phyloP scores from a whole-genome alignment of 2,888 invertebrate species.

The Minunthozetes semirufus region DNA sequence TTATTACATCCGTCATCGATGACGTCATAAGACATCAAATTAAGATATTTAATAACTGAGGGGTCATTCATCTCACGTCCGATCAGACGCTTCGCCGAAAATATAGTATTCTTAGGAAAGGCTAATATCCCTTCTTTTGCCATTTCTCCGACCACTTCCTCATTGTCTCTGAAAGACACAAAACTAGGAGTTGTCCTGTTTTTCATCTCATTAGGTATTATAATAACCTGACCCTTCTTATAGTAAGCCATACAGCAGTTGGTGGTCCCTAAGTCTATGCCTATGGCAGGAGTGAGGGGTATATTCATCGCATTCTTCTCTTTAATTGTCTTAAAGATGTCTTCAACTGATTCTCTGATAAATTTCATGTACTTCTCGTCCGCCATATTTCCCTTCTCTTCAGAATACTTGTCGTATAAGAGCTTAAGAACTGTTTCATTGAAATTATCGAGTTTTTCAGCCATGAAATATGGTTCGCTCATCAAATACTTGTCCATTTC shows the following conservation, averaged over 20 bases:
- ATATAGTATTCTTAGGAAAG: slow-evolving; percentile 32
- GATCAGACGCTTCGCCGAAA: slow-evolving; percentile 46
- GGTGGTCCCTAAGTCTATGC: background rate
- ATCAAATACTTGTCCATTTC: background rate
- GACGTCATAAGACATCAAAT: slow-evolving; percentile 49
- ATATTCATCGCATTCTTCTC: background rate
- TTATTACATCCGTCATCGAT: background rate
- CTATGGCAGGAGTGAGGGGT: background rate
- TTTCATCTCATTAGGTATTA: slow-evolving; percentile 49
- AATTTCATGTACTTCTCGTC: background rate
- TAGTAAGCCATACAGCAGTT: slow-evolving; percentile 49
- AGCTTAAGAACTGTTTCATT: background rate
- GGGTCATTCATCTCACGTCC: slow-evolving; percentile 49
- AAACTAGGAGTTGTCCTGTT: slow-evolving; percentile 37
- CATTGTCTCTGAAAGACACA: slow-evolving; percentile 32
- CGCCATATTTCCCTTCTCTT: background rate
- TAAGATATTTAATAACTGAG: slow-evolving; percentile 49
- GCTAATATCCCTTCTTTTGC: slow-evolving; percentile 49
- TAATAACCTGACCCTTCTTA: slow-evolving; percentile 50
- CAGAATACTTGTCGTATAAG: background rate
- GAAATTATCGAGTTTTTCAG: background rate
- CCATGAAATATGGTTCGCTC: background rate
- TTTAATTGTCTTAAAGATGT: background rate
- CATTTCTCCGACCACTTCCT: slow-evolving; percentile 30
- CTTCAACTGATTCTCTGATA: background rate